phyloP scores from a whole-genome alignment of 2,113 vertebrate genomes.

The Pseudorhombus dupliciocellatus region DNA sequence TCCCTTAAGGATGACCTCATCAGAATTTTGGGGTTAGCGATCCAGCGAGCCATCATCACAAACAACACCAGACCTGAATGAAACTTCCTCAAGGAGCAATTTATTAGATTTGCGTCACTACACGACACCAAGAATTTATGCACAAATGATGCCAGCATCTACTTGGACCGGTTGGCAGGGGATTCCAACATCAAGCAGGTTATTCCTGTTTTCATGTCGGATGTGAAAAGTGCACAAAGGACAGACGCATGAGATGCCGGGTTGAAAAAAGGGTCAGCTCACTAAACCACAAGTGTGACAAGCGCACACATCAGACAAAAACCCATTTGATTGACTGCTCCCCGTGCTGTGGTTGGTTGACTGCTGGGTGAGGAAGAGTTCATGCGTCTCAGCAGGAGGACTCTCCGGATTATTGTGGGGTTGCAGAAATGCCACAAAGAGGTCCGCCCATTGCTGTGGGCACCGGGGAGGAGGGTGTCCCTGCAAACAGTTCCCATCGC shows the following conservation, averaged over 20 bases:
- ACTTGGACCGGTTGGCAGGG: not conserved
- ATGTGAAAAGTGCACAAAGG: not conserved
- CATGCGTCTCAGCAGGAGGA: constrained; percentile 24
- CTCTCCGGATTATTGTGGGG: constrained; percentile 4
- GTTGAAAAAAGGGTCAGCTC: constrained; percentile 18
- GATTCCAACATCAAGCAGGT: not conserved
- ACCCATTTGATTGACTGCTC: constrained; percentile 7
- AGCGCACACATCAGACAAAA: not conserved
- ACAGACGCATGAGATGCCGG: not conserved
- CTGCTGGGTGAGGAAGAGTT: constrained; percentile 43
- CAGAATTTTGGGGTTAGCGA: not conserved
- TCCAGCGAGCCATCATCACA: not conserved
- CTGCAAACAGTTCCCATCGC: constrained; percentile 9
- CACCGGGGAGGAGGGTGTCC: not conserved
- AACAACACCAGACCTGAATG: not conserved
- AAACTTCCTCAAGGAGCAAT: not conserved
- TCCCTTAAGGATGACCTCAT: not conserved
- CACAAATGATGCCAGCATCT: not conserved
- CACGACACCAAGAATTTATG: not conserved
- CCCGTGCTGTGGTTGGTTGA: constrained; percentile 19
- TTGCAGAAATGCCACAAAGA: not conserved
- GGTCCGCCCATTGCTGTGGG: not conserved
- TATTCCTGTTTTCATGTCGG: not conserved
- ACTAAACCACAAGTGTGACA: constrained; percentile 2
- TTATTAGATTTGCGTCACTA: not conserved